Evolutionary conservation across 2,113 vertebrate genomes (phyloP).

Genomic region (Chrysemys picta): DNA sequence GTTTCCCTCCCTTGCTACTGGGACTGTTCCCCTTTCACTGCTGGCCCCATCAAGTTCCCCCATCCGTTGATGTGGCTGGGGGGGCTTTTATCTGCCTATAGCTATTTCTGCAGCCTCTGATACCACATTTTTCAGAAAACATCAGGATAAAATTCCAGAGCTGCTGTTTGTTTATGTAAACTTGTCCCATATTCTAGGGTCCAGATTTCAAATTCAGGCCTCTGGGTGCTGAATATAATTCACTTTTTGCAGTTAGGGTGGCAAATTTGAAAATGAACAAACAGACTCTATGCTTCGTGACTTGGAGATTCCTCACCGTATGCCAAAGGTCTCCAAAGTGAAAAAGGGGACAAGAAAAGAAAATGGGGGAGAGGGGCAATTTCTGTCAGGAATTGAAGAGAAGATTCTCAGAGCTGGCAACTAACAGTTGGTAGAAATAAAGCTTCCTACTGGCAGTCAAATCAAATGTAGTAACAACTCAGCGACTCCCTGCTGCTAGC

Average conservation of each 20-base stretch:
- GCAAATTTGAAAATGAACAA: slow-evolving; percentile 2
- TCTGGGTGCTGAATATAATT: not conserved
- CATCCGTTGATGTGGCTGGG: not conserved
- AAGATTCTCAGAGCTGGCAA: slow-evolving; percentile 71
- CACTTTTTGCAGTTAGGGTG: not conserved
- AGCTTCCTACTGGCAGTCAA: slow-evolving; percentile 87
- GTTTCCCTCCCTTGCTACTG: not conserved
- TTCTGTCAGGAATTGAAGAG: slow-evolving; percentile 53
- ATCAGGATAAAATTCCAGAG: not conserved
- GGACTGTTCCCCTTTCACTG: not conserved
- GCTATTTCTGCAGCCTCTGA: not conserved
- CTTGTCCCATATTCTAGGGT: not conserved
- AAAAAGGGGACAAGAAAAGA: slow-evolving; percentile 19
- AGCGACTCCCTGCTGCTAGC: slow-evolving; percentile 81
- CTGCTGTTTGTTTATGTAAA: slow-evolving; percentile 31
- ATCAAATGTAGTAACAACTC: slow-evolving; percentile 90
- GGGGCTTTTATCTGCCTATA: not conserved
- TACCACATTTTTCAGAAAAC: not conserved
- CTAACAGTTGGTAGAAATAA: slow-evolving; percentile 84
- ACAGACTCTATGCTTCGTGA: not conserved
- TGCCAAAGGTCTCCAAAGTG: not conserved
- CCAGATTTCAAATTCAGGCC: slow-evolving; percentile 21
- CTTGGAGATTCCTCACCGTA: not conserved
- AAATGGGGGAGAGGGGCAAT: not conserved
- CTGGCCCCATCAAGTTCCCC: not conserved